Base-by-base conservation (phyloP, 2,113 vertebrate species). In the Stomatorhinus ivindoensis region DNA sequence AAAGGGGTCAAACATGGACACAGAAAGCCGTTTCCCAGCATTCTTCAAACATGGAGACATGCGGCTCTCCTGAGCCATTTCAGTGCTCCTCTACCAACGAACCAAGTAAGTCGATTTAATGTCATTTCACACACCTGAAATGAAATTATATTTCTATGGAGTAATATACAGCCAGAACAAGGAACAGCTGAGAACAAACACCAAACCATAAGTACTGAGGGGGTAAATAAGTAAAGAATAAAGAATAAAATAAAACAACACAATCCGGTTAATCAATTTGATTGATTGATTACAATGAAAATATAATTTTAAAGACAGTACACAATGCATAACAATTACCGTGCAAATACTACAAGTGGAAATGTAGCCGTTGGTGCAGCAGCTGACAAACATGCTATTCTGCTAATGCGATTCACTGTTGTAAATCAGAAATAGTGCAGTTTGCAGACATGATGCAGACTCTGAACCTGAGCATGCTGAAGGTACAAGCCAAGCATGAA, bases 1-100 rank as follows among this genome's bases (percentile, higher is more conserved):
- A 76, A 69, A 87, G 65, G 90, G 80, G 65, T 85, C 90, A 92
- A 92, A 42, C 83, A 39, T 7, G 6, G 21, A 42, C 3, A 55
- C 55, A 9, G 55, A 91, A 91, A 89, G 61, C 53, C 61, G 46
- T 92, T 91, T 93, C 90, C 92, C 80, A 89, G 90, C 88, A 89
- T 65, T n/a, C 87, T 76, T 89, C 15, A 7, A 17, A 31, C 86
- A 39, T 1, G n/a, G 35, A 80, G 73, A 42, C 35, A 6, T 80
- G 73, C 0, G 4, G 73, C 73, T 80, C 73, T 19, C 17, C 35
- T 76, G 73, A n/a, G 10, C 8, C 21, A 86, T 13, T 15, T 50
- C 24, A 51, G 50, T 1, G 48, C 48, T 39, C 50, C 35, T 47
- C 15, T 35, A 31, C 24, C 47, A 53, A 35, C n/a, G 39, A 27